These are phyloP conservation scores for Nasonia oneida DNA, from an alignment of 2,888 invertebrate species.

Conservation along the genomic window DNA sequence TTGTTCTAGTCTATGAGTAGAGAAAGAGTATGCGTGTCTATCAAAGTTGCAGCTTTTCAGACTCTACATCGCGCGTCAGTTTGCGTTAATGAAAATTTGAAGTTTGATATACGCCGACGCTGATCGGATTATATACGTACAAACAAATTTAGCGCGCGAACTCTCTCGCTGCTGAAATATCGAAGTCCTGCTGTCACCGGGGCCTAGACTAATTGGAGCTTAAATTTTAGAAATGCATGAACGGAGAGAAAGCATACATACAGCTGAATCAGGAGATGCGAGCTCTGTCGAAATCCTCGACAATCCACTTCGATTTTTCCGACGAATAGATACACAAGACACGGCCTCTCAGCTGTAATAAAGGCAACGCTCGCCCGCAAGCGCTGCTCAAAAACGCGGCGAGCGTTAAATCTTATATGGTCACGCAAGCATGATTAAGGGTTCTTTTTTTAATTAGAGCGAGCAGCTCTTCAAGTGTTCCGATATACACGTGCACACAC, in stretches of 20 bases:
- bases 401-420: constrained; percentile 25
- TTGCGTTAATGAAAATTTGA: constrained; percentile 31
- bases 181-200: background rate
- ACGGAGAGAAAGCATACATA: too few relatives aligned
- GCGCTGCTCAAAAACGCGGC: background rate
- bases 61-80: background rate
- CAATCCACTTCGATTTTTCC: background rate
- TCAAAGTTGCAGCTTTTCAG: background rate
- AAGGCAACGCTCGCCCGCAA: background rate
- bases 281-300: background rate
- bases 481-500: background rate
- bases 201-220: too few relatives aligned
- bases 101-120: constrained; percentile 18
- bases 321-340: too few relatives aligned
- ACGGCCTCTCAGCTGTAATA: background rate
- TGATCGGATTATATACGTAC: constrained; percentile 8
- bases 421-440: constrained; percentile 19
- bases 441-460: constrained; percentile 30
- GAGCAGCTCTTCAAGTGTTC: constrained; percentile 1
- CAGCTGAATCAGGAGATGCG: too few relatives aligned
- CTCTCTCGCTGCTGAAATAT: background rate
- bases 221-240: too few relatives aligned
- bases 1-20: background rate
- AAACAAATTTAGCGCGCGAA: background rate
- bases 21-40: background rate